phyloP scores from a whole-genome alignment of 2,888 invertebrate species.

The Exocentrus adspersus region DNA sequence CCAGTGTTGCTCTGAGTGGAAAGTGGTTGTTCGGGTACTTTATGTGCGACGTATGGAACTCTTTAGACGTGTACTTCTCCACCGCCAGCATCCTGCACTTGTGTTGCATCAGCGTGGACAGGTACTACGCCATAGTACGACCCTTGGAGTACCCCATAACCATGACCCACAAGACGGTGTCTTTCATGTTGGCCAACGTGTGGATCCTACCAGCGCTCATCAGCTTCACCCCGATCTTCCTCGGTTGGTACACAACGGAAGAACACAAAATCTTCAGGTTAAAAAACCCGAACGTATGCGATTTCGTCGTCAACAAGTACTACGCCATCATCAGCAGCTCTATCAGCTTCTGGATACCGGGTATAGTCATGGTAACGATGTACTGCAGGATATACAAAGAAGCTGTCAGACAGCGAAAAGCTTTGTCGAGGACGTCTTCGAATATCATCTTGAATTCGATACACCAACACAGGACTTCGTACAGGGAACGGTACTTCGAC shows the following conservation, averaged over 20 bases:
- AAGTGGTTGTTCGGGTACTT: slow-evolving; percentile 89
- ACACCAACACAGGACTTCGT: slow-evolving; percentile 82
- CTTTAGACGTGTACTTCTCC: slow-evolving; percentile 92
- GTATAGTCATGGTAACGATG: slow-evolving; percentile 91
- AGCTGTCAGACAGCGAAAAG: slow-evolving; percentile 84
- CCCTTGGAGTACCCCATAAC: slow-evolving; percentile 92
- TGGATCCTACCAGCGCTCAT: slow-evolving; percentile 94
- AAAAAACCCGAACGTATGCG: slow-evolving; percentile 79
- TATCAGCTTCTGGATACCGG: slow-evolving; percentile 94
- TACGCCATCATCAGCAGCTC: slow-evolving; percentile 90
- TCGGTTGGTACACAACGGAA: slow-evolving; percentile 81
- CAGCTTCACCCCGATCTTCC: slow-evolving; percentile 93
- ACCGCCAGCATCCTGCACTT: slow-evolving; percentile 92
- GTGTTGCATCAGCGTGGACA: slow-evolving; percentile 93
- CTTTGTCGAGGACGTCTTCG: slow-evolving; percentile 84
- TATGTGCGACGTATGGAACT: slow-evolving; percentile 96
- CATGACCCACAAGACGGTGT: slow-evolving; percentile 85
- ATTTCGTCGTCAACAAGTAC: slow-evolving; percentile 85
- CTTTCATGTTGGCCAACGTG: slow-evolving; percentile 86
- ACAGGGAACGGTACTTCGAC: slow-evolving; percentile 62
- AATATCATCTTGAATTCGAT: slow-evolving; percentile 87
- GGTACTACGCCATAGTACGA: slow-evolving; percentile 87
- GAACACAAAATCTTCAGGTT: slow-evolving; percentile 68
- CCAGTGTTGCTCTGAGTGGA: slow-evolving; percentile 83
- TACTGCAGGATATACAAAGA: slow-evolving; percentile 87